phyloP scores from a whole-genome alignment of 1,140 invertebrate genomes.

The Heliconius himera region DNA sequence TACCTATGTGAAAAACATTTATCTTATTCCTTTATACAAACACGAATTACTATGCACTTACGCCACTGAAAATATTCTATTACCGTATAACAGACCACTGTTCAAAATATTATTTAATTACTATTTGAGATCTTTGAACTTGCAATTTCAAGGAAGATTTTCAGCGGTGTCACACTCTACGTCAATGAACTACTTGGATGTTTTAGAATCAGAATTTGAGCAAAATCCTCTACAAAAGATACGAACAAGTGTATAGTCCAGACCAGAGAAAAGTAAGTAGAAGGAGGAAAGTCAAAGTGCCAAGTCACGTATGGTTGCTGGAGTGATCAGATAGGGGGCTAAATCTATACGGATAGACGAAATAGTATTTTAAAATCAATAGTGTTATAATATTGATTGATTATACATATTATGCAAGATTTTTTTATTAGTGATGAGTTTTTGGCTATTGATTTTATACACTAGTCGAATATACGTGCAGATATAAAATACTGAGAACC shows the following conservation, averaged over 20 bases:
- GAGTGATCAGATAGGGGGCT: conserved; percentile 32
- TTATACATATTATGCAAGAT: background rate
- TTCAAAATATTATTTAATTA: background rate
- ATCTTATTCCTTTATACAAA: conserved; percentile 30
- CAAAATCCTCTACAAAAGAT: conserved; percentile 62
- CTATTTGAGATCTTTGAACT: background rate
- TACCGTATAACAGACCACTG: background rate
- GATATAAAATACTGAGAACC: conserved; percentile 28
- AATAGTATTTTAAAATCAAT: conserved; percentile 30
- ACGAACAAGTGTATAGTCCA: conserved; percentile 62
- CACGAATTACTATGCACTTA: conserved; percentile 32
- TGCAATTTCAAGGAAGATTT: conserved; percentile 28
- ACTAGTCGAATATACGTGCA: conserved; percentile 32
- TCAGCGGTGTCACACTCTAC: conserved; percentile 55
- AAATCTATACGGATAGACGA: conserved; percentile 36
- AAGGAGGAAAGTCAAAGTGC: conserved; percentile 61
- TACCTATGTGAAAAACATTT: conserved; percentile 26
- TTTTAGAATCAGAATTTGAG: conserved; percentile 49
- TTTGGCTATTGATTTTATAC: conserved; percentile 31
- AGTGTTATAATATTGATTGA: conserved; percentile 2
- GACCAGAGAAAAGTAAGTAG: conserved; percentile 51
- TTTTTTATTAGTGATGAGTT: background rate
- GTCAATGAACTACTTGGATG: conserved; percentile 46
- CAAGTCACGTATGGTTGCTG: conserved; percentile 52
- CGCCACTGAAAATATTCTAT: conserved; percentile 39